Evolutionary conservation across 1,140 invertebrate species (phyloP).

Genomic region (Drosophila varians): DNA sequence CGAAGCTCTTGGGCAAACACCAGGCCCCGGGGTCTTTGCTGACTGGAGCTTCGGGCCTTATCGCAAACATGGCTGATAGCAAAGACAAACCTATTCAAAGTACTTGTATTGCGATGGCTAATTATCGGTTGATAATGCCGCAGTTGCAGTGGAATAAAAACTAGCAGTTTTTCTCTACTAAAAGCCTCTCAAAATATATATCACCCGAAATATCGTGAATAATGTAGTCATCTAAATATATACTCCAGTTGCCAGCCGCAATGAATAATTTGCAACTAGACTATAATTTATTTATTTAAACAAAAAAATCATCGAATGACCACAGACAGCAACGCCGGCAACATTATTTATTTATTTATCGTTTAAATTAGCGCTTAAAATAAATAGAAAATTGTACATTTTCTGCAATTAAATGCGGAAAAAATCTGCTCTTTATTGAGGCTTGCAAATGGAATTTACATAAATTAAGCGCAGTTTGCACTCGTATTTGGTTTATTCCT

Average conservation of each 20-base stretch:
- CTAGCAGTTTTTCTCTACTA: too few species aligned
- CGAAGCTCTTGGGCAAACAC: constrained; percentile 22
- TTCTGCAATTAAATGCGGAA: constrained; percentile 33
- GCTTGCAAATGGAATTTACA: constrained; percentile 53
- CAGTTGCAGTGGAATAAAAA: too few species aligned
- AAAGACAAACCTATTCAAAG: constrained; percentile 30
- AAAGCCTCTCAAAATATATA: too few species aligned
- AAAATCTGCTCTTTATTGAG: constrained; percentile 19
- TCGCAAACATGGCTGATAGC: constrained; percentile 29
- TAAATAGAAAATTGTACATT: constrained; percentile 45
- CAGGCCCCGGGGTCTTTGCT: background rate
- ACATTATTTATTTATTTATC: constrained; percentile 56
- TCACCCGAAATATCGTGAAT: background rate
- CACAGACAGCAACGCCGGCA: constrained; percentile 12
- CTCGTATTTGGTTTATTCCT: constrained; percentile 6
- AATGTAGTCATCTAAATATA: constrained; percentile 7
- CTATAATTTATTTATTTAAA: constrained; percentile 53
- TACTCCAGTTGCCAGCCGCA: constrained; percentile 19
- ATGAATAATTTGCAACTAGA: constrained; percentile 14
- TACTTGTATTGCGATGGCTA: constrained; percentile 23
- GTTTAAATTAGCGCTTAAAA: constrained; percentile 57
- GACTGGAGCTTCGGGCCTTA: constrained; percentile 24
- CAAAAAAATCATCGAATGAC: constrained; percentile 14
- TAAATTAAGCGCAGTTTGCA: constrained; percentile 51
- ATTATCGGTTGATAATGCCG: constrained; percentile 30